These are phyloP conservation scores for Rallus limicola DNA, from an alignment of 2,113 vertebrate genomes.

Conservation along the genomic window DNA sequence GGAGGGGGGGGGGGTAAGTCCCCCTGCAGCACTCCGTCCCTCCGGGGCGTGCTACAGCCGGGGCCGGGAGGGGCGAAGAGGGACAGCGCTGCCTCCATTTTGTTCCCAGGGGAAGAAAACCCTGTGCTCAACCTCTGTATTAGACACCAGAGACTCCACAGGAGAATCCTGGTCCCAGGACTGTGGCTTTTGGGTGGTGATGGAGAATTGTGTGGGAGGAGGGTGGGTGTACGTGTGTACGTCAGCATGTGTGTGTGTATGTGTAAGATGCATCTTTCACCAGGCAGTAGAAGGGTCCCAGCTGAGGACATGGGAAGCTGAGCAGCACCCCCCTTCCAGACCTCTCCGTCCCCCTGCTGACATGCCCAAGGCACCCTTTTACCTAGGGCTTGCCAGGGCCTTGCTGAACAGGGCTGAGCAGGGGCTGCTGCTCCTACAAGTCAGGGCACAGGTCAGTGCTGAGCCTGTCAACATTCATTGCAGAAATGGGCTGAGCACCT, in stretches of 20 bases:
- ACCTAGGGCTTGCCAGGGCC: background rate
- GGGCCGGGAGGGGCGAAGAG: background rate
- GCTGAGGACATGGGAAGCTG: background rate
- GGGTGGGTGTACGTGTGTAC: too few species aligned
- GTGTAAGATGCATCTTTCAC: background rate
- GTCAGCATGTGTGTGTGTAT: too few species aligned
- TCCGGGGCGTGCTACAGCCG: background rate
- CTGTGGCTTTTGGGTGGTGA: background rate
- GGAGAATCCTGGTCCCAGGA: too few species aligned
- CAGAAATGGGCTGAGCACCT: background rate
- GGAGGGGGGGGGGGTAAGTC: background rate
- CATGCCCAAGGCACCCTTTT: background rate
- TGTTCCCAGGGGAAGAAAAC: background rate
- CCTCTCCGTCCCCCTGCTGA: too few species aligned
- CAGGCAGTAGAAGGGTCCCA: background rate
- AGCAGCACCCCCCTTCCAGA: too few species aligned
- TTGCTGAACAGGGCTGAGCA: background rate
- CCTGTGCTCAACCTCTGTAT: fast-evolving
- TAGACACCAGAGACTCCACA: background rate
- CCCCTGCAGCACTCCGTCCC: fast-evolving
- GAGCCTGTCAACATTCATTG: fast-evolving
- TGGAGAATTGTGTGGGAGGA: background rate
- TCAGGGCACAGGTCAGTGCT: fast-evolving
- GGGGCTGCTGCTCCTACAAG: background rate
- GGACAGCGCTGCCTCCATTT: background rate